A percentile compares a stretch with the other conserved stretches of the same genome.
phyloP scores from a whole-genome alignment of 2,113 vertebrate genomes.

The Caloenas nicobarica region DNA sequence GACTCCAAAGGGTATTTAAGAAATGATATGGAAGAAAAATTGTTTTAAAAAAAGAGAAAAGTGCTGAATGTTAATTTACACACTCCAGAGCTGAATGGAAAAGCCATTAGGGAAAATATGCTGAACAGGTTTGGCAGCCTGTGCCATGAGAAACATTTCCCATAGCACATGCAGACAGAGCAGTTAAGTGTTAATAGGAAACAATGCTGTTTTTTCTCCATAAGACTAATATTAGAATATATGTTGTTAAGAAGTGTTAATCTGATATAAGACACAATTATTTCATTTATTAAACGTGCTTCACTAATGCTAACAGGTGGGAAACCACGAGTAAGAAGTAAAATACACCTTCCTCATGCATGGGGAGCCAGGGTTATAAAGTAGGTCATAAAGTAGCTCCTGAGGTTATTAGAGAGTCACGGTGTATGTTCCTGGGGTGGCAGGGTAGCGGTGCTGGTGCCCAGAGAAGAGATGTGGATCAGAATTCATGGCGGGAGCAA shows the following conservation, averaged over 20 bases:
- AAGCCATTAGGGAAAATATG: not conserved
- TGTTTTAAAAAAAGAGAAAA: not conserved
- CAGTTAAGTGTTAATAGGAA: not conserved
- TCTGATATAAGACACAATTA: not conserved
- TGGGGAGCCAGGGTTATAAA: not conserved
- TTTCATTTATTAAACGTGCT: not conserved
- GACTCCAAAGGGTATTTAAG: not conserved
- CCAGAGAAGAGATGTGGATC: not conserved
- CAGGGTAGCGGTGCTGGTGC: fast-evolving
- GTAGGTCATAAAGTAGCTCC: not conserved
- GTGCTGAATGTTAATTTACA: constrained; percentile 14
- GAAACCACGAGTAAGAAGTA: not conserved
- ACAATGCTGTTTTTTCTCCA: not conserved
- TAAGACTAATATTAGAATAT: not conserved
- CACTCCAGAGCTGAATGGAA: not conserved
- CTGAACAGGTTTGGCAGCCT: not conserved
- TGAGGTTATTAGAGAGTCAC: not conserved
- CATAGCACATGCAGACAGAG: not conserved
- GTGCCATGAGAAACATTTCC: not conserved
- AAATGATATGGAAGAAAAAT: not conserved
- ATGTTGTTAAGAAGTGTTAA: not conserved
- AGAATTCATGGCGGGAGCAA: not conserved
- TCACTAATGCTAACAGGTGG: not conserved
- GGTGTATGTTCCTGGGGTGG: not conserved
- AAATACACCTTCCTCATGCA: not conserved